Evolutionary conservation across 2,797 vertebrate species (phyloP), one percentile per base, ranked within the genome.

Genomic region (Pseudochromis fuscus): DNA sequence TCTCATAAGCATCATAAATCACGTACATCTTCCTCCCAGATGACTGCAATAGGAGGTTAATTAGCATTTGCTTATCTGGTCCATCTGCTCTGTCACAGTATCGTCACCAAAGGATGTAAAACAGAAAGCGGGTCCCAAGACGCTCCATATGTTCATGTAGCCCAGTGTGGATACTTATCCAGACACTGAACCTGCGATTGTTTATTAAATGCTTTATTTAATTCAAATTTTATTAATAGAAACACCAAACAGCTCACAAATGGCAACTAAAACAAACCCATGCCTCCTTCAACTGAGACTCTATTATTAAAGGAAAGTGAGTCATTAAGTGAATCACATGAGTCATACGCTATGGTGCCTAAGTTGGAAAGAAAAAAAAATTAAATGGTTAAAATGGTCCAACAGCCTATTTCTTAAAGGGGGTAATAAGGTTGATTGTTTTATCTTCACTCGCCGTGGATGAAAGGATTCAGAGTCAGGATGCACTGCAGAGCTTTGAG

Each of bases 41-140:
- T 52, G 58, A 58, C 35, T 49, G 45, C 40, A 62, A 58, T 51
- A 21, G 5, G 37, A 68, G 46, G 55, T 61, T 77, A 79, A 84
- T 87, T 75, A 77, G 74, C 67, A 51, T 67, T 64, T 72, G 52
- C 53, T 33, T 45, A 77, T 38, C 9, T 1, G 1, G 37, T 23
- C 72, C 81, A 86, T 84, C 75, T 79, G 72, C 16, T 78, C 59
- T 52, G 33, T 68, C 13, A 33, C 13, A 66, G 50, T 21, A 67
- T 60, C 31, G 56, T 49, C 59, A 71, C 56, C 58, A 66, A 57
- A 69, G 59, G 63, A 66, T 75, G 46, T 75, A 51, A 72, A 49
- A 75, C 64, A 64, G 67, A 16, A 72, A 38, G 40, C 30, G 44
- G 57, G 30, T 82, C 76, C 45, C 64, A 45, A 55, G 46, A 11